These are phyloP conservation scores for Naja naja DNA, from an alignment of 2,113 vertebrate genomes.

Conservation along the genomic window DNA sequence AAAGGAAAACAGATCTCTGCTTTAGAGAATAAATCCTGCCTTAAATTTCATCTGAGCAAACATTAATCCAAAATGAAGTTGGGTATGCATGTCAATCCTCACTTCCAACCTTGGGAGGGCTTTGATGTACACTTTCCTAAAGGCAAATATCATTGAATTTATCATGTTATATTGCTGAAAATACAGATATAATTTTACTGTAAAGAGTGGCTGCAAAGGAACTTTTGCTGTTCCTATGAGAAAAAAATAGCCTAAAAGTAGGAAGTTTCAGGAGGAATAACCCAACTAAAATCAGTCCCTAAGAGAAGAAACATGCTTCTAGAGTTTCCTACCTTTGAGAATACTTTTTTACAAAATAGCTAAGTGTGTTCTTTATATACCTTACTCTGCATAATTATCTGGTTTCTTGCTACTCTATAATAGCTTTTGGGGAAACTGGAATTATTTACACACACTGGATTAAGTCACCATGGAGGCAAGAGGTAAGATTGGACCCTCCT, in stretches of 20 bases:
- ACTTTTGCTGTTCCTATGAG: neutral
- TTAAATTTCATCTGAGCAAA: neutral
- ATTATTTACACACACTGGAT: neutral
- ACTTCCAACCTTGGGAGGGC: neutral
- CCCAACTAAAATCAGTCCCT: neutral
- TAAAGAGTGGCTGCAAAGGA: neutral
- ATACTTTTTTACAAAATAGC: neutral
- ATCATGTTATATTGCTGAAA: neutral
- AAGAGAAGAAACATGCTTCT: neutral
- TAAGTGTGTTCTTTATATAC: neutral
- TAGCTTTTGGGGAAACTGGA: neutral
- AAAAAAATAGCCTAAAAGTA: neutral
- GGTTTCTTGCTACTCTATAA: neutral
- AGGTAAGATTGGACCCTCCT: neutral
- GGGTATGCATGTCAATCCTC: neutral
- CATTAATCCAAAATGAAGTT: neutral
- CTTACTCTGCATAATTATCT: neutral
- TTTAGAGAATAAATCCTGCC: neutral
- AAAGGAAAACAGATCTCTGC: neutral
- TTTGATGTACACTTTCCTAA: neutral
- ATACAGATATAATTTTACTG: neutral
- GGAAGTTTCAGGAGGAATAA: neutral
- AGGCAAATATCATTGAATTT: neutral
- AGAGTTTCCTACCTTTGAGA: neutral
- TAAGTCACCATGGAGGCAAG: neutral